These are phyloP conservation scores for Cyprinella venusta DNA, from an alignment of 2,797 vertebrate species.

Conservation along the genomic window DNA sequence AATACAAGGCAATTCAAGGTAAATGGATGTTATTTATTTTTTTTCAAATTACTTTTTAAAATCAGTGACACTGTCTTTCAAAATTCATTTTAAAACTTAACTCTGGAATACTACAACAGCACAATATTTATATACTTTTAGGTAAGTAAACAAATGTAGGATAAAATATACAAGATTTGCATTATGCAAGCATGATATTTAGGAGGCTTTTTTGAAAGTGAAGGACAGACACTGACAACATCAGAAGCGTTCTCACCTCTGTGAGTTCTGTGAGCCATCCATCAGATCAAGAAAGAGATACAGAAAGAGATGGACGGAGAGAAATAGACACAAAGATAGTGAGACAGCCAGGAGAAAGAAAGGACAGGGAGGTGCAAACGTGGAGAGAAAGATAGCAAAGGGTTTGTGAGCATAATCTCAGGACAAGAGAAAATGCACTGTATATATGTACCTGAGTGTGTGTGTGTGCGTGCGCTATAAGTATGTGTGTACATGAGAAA, in stretches of 20 bases:
- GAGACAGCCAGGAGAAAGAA: slow-evolving; percentile 51
- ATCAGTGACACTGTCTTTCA: not conserved
- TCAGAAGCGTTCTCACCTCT: slow-evolving; percentile 15
- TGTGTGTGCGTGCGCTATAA: slow-evolving; percentile 66
- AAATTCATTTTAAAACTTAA: not conserved
- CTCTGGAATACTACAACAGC: not conserved
- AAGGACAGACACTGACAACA: slow-evolving; percentile 12
- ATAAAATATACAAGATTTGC: slow-evolving; percentile 54
- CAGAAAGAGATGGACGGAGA: slow-evolving; percentile 12
- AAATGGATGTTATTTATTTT: not conserved
- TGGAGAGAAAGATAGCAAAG: not conserved
- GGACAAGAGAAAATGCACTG: slow-evolving; percentile 23
- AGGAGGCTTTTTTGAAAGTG: slow-evolving; percentile 24
- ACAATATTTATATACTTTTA: not conserved
- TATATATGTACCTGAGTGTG: slow-evolving; percentile 33
- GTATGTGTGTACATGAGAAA: slow-evolving; percentile 62
- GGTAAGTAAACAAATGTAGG: slow-evolving; percentile 1
- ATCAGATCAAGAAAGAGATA: slow-evolving; percentile 38
- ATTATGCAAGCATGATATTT: slow-evolving; percentile 34
- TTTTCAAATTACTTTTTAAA: not conserved
- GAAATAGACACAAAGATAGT: not conserved
- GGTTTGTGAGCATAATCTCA: not conserved
- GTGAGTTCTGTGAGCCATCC: slow-evolving; percentile 19
- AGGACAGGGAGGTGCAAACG: not conserved
- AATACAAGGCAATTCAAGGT: not conserved